Conservation (phyloP, 2,797 vertebrate genomes). For the Benthosema pterotum region DNA sequence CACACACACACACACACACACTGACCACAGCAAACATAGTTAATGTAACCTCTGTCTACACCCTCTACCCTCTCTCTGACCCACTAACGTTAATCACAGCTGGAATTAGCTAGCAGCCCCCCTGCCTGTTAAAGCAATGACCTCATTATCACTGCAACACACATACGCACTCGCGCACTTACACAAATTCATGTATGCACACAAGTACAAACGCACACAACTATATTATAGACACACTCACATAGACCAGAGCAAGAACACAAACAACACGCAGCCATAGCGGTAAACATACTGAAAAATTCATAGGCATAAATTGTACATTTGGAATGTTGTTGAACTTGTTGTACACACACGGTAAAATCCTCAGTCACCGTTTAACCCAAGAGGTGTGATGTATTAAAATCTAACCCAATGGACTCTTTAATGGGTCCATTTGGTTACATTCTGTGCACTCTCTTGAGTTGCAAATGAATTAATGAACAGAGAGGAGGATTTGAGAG, state of each 20-base stretch:
- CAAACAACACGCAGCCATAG: conserved; percentile 60
- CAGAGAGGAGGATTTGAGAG: too few relatives aligned
- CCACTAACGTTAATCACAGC: conserved; percentile 75
- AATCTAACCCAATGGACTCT: neutral
- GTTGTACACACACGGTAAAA: conserved; percentile 31
- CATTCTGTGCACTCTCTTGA: too few relatives aligned
- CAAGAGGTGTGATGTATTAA: too few relatives aligned
- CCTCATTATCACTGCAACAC: conserved; percentile 65
- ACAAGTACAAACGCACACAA: neutral
- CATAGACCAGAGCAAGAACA: conserved; percentile 28
- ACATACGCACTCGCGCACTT: conserved; percentile 7
- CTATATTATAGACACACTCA: conserved; percentile 8
- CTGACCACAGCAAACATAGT: conserved; percentile 33
- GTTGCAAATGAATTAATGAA: too few relatives aligned
- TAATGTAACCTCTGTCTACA: conserved; percentile 67
- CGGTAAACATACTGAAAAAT: conserved; percentile 60
- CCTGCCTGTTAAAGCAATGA: conserved; percentile 56
- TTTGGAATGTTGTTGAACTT: conserved; percentile 14
- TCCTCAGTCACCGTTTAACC: neutral
- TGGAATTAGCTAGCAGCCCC: conserved; percentile 69
- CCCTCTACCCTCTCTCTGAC: conserved; percentile 61
- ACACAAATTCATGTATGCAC: neutral
- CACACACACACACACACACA: conserved; percentile 15
- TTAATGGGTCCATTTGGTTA: neutral
- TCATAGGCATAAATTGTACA: conserved; percentile 43